phyloP scores from a whole-genome alignment of 2,888 invertebrate genomes.

The Fissipunctia ypsillon region DNA sequence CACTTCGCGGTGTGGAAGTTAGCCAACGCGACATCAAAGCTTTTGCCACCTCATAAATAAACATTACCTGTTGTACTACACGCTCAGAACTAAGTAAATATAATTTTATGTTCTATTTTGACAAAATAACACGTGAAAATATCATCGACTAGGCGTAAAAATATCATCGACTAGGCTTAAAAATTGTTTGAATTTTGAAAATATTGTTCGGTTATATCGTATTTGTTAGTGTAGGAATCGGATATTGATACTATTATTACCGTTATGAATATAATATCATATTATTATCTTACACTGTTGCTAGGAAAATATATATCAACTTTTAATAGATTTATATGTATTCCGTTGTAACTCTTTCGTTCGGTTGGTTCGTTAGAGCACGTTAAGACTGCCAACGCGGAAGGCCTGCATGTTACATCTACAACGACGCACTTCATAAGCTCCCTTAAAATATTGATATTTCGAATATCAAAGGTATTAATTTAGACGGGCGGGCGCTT shows the following conservation, averaged over 20 bases:
- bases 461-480: conserved; percentile 89
- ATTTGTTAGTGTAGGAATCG: conserved; percentile 1
- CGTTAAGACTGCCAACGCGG: conserved; percentile 84
- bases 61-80: conserved; percentile 71
- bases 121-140: conserved; percentile 30
- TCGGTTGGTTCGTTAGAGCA: conserved; percentile 83
- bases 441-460: conserved; percentile 89
- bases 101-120: conserved; percentile 49
- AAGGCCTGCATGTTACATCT: conserved; percentile 81
- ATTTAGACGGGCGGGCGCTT: conserved; percentile 84
- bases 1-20: conserved; percentile 74
- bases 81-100: conserved; percentile 62
- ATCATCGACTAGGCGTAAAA: conserved; percentile 5
- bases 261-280: conserved; percentile 22
- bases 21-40: conserved; percentile 84
- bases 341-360: conserved; percentile 74
- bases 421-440: conserved; percentile 85
- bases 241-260: conserved; percentile 7
- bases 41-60: conserved; percentile 84
- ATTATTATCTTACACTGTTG: conserved; percentile 51
- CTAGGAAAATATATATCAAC: conserved; percentile 55
- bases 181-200: not conserved
- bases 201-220: not conserved
- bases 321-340: conserved; percentile 75
- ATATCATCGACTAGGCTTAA: conserved; percentile 9